These are phyloP conservation scores for Xenops minutus DNA, from an alignment of 2,797 vertebrate species.

Conservation along the genomic window DNA sequence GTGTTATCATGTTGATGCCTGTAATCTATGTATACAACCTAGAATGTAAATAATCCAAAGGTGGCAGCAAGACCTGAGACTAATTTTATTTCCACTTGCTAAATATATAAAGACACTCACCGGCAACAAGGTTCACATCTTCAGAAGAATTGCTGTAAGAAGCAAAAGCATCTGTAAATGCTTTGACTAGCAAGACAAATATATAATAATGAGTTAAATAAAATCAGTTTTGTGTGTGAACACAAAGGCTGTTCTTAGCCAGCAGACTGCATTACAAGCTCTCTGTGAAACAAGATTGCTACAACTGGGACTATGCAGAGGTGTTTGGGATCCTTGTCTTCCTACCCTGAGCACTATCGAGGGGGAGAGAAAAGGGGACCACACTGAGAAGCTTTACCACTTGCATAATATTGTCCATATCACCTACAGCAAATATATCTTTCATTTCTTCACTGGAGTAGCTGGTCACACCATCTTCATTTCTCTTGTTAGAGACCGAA, in stretches of 20 bases:
- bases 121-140: conserved; percentile 64
- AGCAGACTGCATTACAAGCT: neutral
- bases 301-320: neutral
- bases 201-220: neutral
- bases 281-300: neutral
- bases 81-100: neutral
- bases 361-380: neutral
- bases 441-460: neutral
- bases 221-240: neutral
- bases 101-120: conserved; percentile 50
- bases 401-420: neutral
- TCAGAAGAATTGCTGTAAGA: conserved; percentile 73
- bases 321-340: neutral
- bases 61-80: neutral
- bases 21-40: neutral
- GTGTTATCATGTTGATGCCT: neutral
- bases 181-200: neutral
- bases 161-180: conserved; percentile 31
- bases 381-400: neutral
- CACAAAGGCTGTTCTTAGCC: neutral
- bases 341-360: neutral
- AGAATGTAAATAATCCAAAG: neutral
- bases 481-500: neutral
- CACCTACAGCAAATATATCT: neutral
- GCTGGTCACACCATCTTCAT: neutral